Evolutionary conservation across 2,888 invertebrate species (phyloP).

Genomic region (Epicampocera succincta): DNA sequence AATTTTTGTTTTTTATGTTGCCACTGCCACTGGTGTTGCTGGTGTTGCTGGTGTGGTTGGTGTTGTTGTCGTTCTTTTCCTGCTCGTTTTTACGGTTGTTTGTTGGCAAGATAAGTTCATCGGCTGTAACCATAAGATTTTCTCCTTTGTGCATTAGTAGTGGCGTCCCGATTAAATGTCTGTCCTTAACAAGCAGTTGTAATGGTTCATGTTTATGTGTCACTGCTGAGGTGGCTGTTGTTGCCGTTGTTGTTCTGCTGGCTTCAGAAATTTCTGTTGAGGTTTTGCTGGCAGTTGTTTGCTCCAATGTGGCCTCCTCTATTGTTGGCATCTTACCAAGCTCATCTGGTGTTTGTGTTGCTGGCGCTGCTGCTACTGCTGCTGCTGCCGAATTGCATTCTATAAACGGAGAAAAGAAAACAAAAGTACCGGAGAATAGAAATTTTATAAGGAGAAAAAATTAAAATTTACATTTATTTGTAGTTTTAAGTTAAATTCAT

Average conservation of each 20-base stretch:
- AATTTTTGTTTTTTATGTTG: slow-evolving; percentile 25
- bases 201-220: slow-evolving; percentile 75
- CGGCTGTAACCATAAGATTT: slow-evolving; percentile 78
- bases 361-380: slow-evolving; percentile 7
- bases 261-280: slow-evolving; percentile 45
- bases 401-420: slow-evolving; percentile 1
- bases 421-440: slow-evolving; percentile 48
- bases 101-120: slow-evolving; percentile 74
- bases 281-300: slow-evolving; percentile 41
- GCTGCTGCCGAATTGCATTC: slow-evolving; percentile 49
- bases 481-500: slow-evolving; percentile 60
- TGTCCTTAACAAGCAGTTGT: slow-evolving; percentile 78
- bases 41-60: slow-evolving; percentile 48
- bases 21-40: slow-evolving; percentile 33
- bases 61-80: slow-evolving; percentile 28
- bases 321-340: slow-evolving; percentile 58
- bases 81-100: slow-evolving; percentile 70
- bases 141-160: slow-evolving; percentile 80
- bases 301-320: slow-evolving; percentile 39
- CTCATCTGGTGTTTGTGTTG: slow-evolving; percentile 48
- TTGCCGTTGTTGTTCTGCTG: slow-evolving; percentile 20
- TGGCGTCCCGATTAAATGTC: slow-evolving; percentile 80
- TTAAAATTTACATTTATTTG: slow-evolving; percentile 64
- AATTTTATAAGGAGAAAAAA: slow-evolving; percentile 34
- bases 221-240: slow-evolving; percentile 38